Base-by-base conservation (phyloP, 2,113 vertebrate species). In the Xiphorhynchus elegans region DNA sequence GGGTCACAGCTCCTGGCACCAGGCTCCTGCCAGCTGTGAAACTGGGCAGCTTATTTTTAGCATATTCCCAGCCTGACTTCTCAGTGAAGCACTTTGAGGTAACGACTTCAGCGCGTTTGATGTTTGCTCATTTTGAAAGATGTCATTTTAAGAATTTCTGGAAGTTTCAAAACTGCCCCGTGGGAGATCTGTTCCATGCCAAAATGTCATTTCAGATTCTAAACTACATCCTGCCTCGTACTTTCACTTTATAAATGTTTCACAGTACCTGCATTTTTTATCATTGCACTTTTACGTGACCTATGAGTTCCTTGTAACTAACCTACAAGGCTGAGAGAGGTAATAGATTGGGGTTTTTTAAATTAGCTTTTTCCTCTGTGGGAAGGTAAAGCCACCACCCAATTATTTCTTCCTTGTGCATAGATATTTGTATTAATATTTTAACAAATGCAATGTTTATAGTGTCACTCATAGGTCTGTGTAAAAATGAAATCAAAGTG, bases 201-300 rank as follows among this genome's bases (percentile, higher is more conserved):
- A 98, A 97, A 97, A 97, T 98, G 98, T 98, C 97, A 98, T 98
- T 98, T 97, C 97, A 96, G 84, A 98, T 98, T 98, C 97, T 83
- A 63, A 91, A 92, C 97, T 95, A 98, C 98, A 98, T 70, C 64
- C 81, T 90, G 82, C 81, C 96, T 97, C 94, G 50, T 93, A 96
- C 97, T 97, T 80, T 79, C 88, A 69, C 95, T 96, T 98, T 98
- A 98, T 98, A 98, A 98, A 98, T 98, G 96, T 98, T 98, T 98
- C 97, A 98, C 90, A 94, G 92, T 94, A 95, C 97, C 97, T 98
- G 98, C 98, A 98, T 98, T 98, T 98, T 98, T 98, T 96, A 98
- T 98, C 93, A 96, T 76, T 84, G 94, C 92, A 94, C 95, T 98
- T 98, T 95, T 92, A 94, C 78, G 72, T 97, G 97, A 98, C 97